A percentile compares a stretch with the other conserved stretches of the same genome.
Evolutionary conservation across 2,113 vertebrate species (phyloP).

Genomic region (Oryzias celebensis): DNA sequence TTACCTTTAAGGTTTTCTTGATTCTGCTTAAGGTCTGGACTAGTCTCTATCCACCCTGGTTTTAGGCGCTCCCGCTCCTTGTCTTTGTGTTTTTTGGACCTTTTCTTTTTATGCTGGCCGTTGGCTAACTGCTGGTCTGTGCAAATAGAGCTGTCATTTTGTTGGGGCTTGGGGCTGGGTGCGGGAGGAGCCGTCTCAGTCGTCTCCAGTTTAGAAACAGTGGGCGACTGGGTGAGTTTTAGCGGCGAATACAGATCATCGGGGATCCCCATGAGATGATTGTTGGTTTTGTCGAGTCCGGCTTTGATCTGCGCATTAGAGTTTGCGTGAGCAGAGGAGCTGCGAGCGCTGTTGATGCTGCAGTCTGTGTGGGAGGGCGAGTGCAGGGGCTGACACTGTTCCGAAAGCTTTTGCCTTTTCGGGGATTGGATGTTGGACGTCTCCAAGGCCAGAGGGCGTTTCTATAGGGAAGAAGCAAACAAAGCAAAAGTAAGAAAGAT

Average conservation of each 20-base stretch:
- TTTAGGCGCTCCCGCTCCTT: conserved; percentile 74
- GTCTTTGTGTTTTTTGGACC: conserved; percentile 81
- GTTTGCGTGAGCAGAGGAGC: conserved; percentile 52
- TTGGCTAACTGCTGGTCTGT: conserved; percentile 61
- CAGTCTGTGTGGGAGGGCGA: conserved; percentile 64
- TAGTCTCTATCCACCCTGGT: conserved; percentile 74
- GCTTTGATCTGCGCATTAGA: conserved; percentile 57
- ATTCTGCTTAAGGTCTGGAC: conserved; percentile 70
- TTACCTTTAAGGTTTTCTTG: conserved; percentile 76
- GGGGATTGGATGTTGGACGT: conserved; percentile 66
- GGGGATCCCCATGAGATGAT: conserved; percentile 62
- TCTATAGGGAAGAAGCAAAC: conserved; percentile 53
- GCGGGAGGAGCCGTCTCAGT: conserved; percentile 34
- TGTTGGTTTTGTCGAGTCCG: conserved; percentile 61
- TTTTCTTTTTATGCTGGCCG: conserved; percentile 76
- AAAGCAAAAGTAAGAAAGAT: neutral
- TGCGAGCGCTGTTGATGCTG: conserved; percentile 34
- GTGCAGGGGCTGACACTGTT: conserved; percentile 63
- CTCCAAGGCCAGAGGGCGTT: conserved; percentile 76
- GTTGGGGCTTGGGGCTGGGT: conserved; percentile 52
- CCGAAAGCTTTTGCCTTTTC: conserved; percentile 76
- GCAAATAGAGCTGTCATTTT: conserved; percentile 53
- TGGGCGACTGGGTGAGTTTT: conserved; percentile 52
- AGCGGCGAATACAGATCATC: conserved; percentile 64
- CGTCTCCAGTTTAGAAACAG: conserved; percentile 53